Conservation (phyloP, 2,113 vertebrate genomes). For the Melanotaenia duboulayi region DNA sequence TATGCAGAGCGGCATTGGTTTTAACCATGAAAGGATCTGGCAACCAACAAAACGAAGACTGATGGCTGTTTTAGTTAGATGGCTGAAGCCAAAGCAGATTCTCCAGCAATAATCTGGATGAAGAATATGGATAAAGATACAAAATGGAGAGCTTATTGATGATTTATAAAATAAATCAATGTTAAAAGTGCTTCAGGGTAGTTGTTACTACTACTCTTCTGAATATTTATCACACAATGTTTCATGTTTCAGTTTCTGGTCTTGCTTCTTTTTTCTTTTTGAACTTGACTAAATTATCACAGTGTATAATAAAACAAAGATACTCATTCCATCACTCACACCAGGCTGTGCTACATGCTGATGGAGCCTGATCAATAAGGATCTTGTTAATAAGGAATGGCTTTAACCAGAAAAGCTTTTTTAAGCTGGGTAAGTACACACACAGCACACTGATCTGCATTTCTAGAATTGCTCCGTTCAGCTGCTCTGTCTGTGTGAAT, state of each 20-base stretch:
- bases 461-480: constrained; percentile 18
- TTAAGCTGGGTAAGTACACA: constrained; percentile 6
- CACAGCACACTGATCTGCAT: background rate
- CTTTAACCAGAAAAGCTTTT: constrained; percentile 31
- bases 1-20: background rate
- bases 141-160: background rate
- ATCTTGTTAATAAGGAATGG: constrained; percentile 40
- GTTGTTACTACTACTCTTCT: background rate
- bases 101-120: background rate
- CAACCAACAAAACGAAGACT: too few relatives aligned
- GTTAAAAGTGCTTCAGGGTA: background rate
- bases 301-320: constrained; percentile 1
- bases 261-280: background rate
- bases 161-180: constrained; percentile 2
- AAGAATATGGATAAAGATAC: background rate
- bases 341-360: constrained; percentile 20
- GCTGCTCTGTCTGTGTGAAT: background rate
- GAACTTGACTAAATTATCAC: constrained; percentile 17
- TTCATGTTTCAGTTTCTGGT: background rate
- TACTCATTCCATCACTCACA: constrained; percentile 28
- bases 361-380: constrained; percentile 35
- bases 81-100: too few relatives aligned
- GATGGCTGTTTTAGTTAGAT: too few relatives aligned
- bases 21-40: too few relatives aligned
- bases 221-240: constrained; percentile 1